Evolutionary conservation across 2,888 invertebrate species (phyloP), one percentile per base, ranked within the genome.

Genomic region (Holacanthella duospinosa): DNA sequence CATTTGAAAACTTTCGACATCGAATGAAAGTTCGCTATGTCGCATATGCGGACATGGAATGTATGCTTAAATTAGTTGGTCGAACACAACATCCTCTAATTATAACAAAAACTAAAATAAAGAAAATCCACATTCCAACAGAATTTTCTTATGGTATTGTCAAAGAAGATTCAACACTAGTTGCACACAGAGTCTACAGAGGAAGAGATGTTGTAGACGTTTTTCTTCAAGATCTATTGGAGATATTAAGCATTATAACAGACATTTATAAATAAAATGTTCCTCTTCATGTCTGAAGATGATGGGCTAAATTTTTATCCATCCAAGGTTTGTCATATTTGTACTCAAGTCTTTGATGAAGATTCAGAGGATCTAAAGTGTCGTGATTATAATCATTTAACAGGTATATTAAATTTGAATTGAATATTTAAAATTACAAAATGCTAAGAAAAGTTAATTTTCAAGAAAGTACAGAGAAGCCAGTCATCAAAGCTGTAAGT

Each of bases 11-110:
- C 12, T 29, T 43, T 24, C 6, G 36, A 4, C 43, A 59, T 16
- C 29, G 44, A 44, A 36, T 59, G 36, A 59, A 59, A 59, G 43
- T 19, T 4, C 3, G 21, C 2, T 59, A 59, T 43, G 59, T 59
- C 3, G n/a, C 44, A 3, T 59, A 59, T 44, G 43, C 59, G 19
- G 59, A 59, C 28, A 36, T 59, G 4, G 59, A 59, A 28, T n/a
- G 59, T 43, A 9, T 59, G 12, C 25, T 59, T 2, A 21, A 26
- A 27, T 6, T 6, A n/a, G 6, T 21, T 3, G 4, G 21, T 4
- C 12, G 12, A 4, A 4, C n/a, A 44, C 21, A 25, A 24, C 21
- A n/a, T 25, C 3, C 4, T 6, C 26, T 3, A 25, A 25, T 2
- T 2, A 43, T 9, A 28, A 3, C n/a, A 2, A 3, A 6, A 12